Evolutionary conservation across 2,113 vertebrate species (phyloP).

Genomic region (Hoplias malabaricus): DNA sequence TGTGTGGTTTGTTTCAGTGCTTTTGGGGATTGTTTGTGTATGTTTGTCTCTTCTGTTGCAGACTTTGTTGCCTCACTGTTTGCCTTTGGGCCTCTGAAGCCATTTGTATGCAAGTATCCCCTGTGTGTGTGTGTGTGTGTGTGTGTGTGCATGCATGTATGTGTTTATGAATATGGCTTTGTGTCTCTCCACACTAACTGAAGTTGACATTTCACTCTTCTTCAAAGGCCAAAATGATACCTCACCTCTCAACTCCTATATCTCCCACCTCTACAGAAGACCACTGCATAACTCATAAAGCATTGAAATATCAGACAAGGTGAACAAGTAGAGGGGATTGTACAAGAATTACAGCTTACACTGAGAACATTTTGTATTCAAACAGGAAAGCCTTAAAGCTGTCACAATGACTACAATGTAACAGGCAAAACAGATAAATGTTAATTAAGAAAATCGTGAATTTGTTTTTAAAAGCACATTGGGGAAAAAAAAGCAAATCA

Average conservation of each 20-base stretch:
- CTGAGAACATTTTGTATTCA: no score
- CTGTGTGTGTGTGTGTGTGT: conserved; percentile 1
- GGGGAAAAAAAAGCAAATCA: background rate
- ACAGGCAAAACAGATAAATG: background rate
- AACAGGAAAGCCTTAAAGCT: no score
- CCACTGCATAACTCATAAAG: background rate
- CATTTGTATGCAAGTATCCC: background rate
- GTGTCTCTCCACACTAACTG: background rate
- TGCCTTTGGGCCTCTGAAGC: conserved; percentile 33
- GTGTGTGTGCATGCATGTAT: no score
- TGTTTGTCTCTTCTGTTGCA: conserved; percentile 19
- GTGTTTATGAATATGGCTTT: conserved; percentile 24
- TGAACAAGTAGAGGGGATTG: background rate
- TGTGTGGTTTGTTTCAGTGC: conserved; percentile 43
- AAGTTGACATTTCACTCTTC: background rate
- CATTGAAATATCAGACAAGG: background rate
- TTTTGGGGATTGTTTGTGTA: conserved; percentile 32
- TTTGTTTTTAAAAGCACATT: background rate
- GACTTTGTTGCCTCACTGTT: conserved; percentile 8
- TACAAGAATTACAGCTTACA: background rate
- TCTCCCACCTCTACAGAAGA: background rate
- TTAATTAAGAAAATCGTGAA: background rate
- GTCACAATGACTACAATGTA: background rate
- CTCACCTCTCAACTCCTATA: background rate
- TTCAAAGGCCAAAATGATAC: conserved; percentile 4